These are phyloP conservation scores for Drosophila differens DNA, from an alignment of 2,888 invertebrate species.

Conservation along the genomic window DNA sequence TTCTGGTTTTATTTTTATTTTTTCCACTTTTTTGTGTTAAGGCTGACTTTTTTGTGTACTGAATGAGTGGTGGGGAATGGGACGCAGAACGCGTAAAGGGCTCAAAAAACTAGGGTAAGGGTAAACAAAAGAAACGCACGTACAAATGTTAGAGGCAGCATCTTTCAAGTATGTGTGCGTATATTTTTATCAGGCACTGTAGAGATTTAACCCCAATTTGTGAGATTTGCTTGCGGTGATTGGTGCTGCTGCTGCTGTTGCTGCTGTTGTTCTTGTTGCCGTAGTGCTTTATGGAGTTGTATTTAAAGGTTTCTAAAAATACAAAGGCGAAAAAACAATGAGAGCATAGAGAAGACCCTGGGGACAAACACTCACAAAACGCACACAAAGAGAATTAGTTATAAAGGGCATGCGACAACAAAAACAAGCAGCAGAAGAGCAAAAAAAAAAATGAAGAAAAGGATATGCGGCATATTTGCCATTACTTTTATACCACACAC, in stretches of 20 bases:
- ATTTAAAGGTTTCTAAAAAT: constrained; percentile 80
- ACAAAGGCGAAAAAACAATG: constrained; percentile 70
- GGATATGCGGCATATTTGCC: constrained; percentile 75
- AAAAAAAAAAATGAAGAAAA: constrained; percentile 29
- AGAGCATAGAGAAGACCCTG: constrained; percentile 49
- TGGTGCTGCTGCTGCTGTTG: constrained; percentile 43
- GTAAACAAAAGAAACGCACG: constrained; percentile 75
- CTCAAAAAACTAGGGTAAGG: constrained; percentile 65
- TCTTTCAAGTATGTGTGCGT: constrained; percentile 75
- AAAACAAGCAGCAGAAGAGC: constrained; percentile 21
- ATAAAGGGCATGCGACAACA: constrained; percentile 59
- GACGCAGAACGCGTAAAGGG: constrained; percentile 32
- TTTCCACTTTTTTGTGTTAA: constrained; percentile 26
- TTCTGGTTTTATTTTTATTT: constrained; percentile 62
- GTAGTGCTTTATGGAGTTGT: constrained; percentile 63
- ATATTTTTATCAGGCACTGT: constrained; percentile 79
- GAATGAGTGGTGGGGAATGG: constrained; percentile 5
- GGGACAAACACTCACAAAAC: constrained; percentile 41
- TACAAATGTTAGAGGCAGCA: constrained; percentile 42
- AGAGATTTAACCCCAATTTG: constrained; percentile 82
- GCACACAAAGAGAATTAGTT: constrained; percentile 74
- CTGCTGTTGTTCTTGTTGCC: constrained; percentile 16
- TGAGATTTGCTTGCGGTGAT: constrained; percentile 82
- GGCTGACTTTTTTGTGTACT: constrained; percentile 20
- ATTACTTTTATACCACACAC: constrained; percentile 51